Conservation (phyloP, 2,888 invertebrate genomes). For the Melitaea athalia region DNA sequence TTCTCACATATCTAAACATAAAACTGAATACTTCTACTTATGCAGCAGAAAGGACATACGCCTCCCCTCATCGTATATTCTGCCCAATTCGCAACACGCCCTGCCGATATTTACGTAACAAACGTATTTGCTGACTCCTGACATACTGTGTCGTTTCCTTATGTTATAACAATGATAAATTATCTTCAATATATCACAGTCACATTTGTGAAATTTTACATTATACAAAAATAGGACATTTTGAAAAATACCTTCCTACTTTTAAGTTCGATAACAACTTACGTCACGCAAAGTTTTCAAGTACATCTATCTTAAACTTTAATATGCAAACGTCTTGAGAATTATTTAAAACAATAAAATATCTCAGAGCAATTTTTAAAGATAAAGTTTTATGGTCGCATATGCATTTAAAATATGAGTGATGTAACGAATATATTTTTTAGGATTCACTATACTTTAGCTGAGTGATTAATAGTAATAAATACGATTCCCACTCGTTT, state of each 20-base stretch:
- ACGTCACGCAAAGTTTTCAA: constrained; percentile 9
- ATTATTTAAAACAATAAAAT: constrained; percentile 14
- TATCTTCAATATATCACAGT: constrained; percentile 32
- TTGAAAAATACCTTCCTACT: constrained; percentile 13
- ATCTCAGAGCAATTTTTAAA: background rate
- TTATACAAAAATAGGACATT: constrained; percentile 5
- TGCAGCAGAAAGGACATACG: constrained; percentile 66
- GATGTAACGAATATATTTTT: background rate
- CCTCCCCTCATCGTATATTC: constrained; percentile 78
- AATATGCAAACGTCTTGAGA: constrained; percentile 9
- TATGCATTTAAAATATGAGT: background rate
- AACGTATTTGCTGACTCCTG: constrained; percentile 72
- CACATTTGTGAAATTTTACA: constrained; percentile 18
- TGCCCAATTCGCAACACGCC: constrained; percentile 77
- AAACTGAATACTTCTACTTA: constrained; percentile 68
- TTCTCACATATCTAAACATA: constrained; percentile 52
- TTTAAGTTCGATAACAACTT: constrained; percentile 40
- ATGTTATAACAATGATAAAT: constrained; percentile 36
- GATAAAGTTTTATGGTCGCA: background rate
- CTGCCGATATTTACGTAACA: constrained; percentile 78
- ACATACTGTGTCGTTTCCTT: constrained; percentile 60
- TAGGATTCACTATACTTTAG: too few relatives aligned
- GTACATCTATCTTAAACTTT: constrained; percentile 11
- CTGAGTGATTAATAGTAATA: background rate
- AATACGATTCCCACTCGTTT: background rate